phyloP scores from a whole-genome alignment of 2,888 invertebrate genomes.

The Tenthredo amoena region DNA sequence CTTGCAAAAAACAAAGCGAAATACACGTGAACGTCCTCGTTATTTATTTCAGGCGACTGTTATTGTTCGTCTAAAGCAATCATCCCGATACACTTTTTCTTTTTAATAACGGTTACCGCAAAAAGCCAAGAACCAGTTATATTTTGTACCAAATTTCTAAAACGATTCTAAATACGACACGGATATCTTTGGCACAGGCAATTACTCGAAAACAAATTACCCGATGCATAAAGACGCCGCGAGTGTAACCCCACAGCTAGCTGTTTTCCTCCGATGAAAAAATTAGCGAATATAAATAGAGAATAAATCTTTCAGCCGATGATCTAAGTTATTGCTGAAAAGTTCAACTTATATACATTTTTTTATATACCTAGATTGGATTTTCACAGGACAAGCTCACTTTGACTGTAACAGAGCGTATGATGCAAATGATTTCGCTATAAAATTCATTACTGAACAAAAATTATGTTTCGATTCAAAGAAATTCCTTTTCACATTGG shows the following conservation, averaged over 20 bases:
- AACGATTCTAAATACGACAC: not conserved
- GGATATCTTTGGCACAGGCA: not conserved
- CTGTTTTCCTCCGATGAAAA: not conserved
- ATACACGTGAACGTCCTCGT: constrained; percentile 5
- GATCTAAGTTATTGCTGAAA: not conserved
- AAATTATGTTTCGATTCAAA: not conserved
- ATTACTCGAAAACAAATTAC: not conserved
- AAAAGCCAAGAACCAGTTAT: not conserved
- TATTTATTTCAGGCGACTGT: not conserved
- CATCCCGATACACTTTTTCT: not conserved
- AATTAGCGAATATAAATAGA: not conserved
- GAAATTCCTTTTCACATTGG: not conserved
- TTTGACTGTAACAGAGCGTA: not conserved
- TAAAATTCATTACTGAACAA: not conserved
- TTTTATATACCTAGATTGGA: not conserved
- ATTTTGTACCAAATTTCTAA: not conserved
- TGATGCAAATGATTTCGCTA: not conserved
- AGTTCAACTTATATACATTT: not conserved
- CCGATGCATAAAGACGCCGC: not conserved
- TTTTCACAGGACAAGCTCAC: not conserved
- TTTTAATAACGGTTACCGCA: not conserved
- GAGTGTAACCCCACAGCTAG: not conserved
- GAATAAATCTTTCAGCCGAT: not conserved
- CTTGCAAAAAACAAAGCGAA: not conserved
- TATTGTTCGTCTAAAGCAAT: not conserved